These are phyloP conservation scores for Protaetia brevitarsis DNA, from an alignment of 1,140 invertebrate species.

Conservation along the genomic window DNA sequence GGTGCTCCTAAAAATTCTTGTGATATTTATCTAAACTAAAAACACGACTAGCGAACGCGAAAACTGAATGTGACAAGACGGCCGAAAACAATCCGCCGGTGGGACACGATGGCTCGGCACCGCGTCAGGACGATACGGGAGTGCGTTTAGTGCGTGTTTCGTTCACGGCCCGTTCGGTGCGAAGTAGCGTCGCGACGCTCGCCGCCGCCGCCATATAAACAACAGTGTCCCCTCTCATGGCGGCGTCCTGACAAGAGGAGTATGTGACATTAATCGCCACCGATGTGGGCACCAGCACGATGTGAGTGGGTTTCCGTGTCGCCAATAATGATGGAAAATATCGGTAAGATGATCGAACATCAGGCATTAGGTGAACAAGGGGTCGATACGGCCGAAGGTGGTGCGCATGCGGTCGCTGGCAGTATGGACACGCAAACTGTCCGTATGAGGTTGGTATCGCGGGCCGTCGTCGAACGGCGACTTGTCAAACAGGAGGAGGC, in stretches of 20 bases:
- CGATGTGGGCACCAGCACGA: slow-evolving; percentile 15
- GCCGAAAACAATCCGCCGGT: slow-evolving; percentile 21
- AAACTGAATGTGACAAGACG: slow-evolving; percentile 26
- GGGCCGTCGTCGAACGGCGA: slow-evolving; percentile 44
- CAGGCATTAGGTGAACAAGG: slow-evolving; percentile 58
- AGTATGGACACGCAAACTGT: slow-evolving; percentile 55
- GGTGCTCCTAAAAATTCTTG: slow-evolving; percentile 42
- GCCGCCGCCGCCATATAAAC: slow-evolving; percentile 26
- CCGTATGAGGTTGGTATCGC: slow-evolving; percentile 46
- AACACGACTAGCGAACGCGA: slow-evolving; percentile 22
- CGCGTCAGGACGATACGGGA: background rate
- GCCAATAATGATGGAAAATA: slow-evolving; percentile 57
- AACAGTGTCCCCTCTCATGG: slow-evolving; percentile 23
- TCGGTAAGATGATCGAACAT: slow-evolving; percentile 63
- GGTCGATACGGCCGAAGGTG: slow-evolving; percentile 55
- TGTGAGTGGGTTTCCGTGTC: slow-evolving; percentile 14
- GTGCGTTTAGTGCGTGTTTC: background rate
- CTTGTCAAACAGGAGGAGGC: slow-evolving; percentile 51
- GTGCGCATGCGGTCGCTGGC: slow-evolving; percentile 49
- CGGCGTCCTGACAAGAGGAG: background rate
- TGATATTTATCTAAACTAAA: slow-evolving; percentile 44
- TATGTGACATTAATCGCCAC: background rate
- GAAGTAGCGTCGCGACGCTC: slow-evolving; percentile 25
- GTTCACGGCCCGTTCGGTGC: background rate
- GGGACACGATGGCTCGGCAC: background rate